Conservation (phyloP, 1,140 invertebrate species). For the Pachypsylla venusta region DNA sequence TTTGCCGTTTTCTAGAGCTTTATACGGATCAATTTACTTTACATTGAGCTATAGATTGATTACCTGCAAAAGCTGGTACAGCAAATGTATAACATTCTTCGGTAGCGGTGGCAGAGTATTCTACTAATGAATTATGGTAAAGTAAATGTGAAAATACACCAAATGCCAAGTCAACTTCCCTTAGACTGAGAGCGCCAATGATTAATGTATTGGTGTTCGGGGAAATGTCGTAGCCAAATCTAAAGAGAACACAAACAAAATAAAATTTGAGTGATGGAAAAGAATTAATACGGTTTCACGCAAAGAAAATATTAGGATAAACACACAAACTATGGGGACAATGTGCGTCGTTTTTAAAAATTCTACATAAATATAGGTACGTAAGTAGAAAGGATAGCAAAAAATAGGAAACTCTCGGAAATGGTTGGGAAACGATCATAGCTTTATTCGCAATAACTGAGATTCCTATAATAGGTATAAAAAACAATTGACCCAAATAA, state of each 20-base stretch:
- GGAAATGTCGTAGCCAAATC: conserved; percentile 7
- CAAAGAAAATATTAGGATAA: not conserved
- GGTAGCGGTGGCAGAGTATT: not conserved
- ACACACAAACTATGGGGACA: not conserved
- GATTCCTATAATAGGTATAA: too few relatives aligned
- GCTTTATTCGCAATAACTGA: too few relatives aligned
- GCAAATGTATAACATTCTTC: conserved; percentile 1
- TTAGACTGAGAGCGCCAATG: not conserved
- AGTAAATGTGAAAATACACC: not conserved
- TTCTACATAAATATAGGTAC: not conserved
- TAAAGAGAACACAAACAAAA: too few relatives aligned
- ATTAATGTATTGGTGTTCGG: not conserved
- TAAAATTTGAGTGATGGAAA: too few relatives aligned
- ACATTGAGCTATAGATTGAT: too few relatives aligned
- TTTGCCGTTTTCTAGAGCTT: too few relatives aligned
- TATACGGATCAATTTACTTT: too few relatives aligned
- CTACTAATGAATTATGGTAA: not conserved
- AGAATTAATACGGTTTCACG: not conserved
- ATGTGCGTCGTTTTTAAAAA: not conserved
- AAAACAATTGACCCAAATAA: too few relatives aligned
- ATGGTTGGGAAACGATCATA: too few relatives aligned
- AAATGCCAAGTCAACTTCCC: not conserved
- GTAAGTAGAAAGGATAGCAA: not conserved
- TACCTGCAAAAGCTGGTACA: not conserved
- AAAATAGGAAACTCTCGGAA: too few relatives aligned